Conservation (phyloP, 1,140 invertebrate species). For the Globodera rostochiensis region DNA sequence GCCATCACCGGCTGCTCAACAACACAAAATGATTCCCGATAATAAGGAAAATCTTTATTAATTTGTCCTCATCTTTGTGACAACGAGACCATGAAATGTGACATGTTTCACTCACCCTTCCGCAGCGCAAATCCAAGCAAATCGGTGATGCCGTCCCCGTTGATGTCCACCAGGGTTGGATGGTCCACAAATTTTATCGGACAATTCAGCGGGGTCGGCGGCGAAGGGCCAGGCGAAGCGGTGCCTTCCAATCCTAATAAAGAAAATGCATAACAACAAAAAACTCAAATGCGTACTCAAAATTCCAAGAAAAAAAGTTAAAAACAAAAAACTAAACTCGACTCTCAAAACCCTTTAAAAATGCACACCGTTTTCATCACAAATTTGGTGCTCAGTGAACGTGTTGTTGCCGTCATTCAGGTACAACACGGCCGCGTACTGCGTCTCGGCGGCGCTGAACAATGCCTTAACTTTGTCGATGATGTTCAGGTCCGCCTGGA, state of each 20-base stretch:
- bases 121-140: constrained; percentile 51
- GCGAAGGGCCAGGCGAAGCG: background rate
- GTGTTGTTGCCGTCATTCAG: constrained; percentile 14
- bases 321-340: too few relatives aligned
- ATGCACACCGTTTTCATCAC: background rate
- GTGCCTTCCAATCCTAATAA: background rate
- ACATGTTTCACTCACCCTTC: background rate
- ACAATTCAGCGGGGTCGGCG: constrained; percentile 1
- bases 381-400: background rate
- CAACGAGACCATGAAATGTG: too few relatives aligned
- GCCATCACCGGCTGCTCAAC: background rate
- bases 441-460: background rate
- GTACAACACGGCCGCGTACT: background rate
- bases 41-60: too few relatives aligned
- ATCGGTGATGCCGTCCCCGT: constrained; percentile 58
- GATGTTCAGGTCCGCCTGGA: constrained; percentile 8
- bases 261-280: background rate
- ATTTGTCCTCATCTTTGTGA: too few relatives aligned
- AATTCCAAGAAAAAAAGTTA: background rate
- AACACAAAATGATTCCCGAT: too few relatives aligned
- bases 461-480: constrained; percentile 26
- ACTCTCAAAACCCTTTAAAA: too few relatives aligned
- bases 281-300: background rate
- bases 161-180: constrained; percentile 53
- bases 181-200: constrained; percentile 43